Base-by-base conservation (phyloP, 2,797 vertebrate genomes). In the Ctenopoma multispine region DNA sequence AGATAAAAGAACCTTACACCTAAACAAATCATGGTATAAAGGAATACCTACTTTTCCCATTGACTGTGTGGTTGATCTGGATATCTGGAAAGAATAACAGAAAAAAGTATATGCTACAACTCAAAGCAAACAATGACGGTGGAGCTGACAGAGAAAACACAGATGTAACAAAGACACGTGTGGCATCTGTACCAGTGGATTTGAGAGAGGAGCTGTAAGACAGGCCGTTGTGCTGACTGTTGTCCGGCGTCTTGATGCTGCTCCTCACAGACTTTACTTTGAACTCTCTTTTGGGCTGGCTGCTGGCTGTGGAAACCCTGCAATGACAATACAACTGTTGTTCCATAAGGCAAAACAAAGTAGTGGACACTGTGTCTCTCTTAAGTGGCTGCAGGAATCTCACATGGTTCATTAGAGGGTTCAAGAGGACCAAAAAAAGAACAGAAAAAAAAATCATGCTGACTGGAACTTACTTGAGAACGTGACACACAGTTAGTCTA, bases 271-370 rank as follows among this genome's bases (percentile, higher is more conserved):
- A 94, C 85, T 94, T 96, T 51, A 95, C 90, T 78, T 93, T 95
- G 77, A 95, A 96, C 56, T 96, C 96, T 55, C 93, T 92, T 80
- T 87, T 96, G 59, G 96, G 95, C 23, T 87, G 85, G 51, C 77
- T 92, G 77, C 95, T 96, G 14, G 95, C 93, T 41, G 92, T 75
- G 6, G 94, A 87, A 80, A 98, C 96, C 80, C 97, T 99, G 5
- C 5, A 40, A 7, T 40, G 29, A 4, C 7, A 18, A 7, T 21
- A 24, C 49, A n/a, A 53, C 9, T 46, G 5, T 14, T 29, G 10
- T 43, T 21, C 3, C 7, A 56, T 14, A 0, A 3, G 4, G 36
- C 13, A 8, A 54, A 29, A 44, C 1, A 6, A 54, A 21, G 40
- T 17, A 50, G 27, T 56, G 41, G 23, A 51, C 27, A 18, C 4